These are phyloP conservation scores for Hydrotaea cyrtoneurina DNA, from an alignment of 2,888 invertebrate species.

Conservation along the genomic window DNA sequence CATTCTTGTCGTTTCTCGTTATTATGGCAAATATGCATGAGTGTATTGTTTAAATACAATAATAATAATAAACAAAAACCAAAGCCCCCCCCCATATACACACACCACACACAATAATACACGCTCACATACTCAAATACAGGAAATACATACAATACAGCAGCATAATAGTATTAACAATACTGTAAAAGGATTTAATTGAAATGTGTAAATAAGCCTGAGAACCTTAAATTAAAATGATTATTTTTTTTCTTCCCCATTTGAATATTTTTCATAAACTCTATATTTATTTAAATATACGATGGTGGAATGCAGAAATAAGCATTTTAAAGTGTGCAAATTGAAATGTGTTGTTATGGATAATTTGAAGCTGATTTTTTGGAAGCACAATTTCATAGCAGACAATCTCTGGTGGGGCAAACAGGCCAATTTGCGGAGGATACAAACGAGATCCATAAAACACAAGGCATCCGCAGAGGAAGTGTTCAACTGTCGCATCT, in stretches of 20 bases:
- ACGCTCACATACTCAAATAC: not conserved
- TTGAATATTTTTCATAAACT: conserved; percentile 1
- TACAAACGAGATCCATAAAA: no score
- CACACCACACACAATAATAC: not conserved
- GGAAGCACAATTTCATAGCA: no score
- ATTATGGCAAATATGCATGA: conserved; percentile 25
- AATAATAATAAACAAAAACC: conserved; percentile 8
- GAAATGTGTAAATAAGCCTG: conserved; percentile 79
- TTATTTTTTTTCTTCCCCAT: not conserved
- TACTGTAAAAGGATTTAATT: conserved; percentile 75
- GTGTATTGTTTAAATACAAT: conserved; percentile 23
- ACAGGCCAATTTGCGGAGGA: no score
- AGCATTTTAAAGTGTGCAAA: not conserved
- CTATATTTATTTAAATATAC: not conserved
- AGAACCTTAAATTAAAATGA: conserved; percentile 35
- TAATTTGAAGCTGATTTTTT: no score
- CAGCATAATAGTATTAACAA: conserved; percentile 62
- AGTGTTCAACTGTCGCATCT: no score
- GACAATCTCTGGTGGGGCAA: no score
- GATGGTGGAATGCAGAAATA: not conserved
- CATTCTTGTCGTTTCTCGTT: conserved; percentile 16
- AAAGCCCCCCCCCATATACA: not conserved
- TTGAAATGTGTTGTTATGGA: no score
- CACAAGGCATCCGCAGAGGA: no score
- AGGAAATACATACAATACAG: not conserved